Conservation (phyloP, 2,888 invertebrate genomes). For the Serripes groenlandicus region DNA sequence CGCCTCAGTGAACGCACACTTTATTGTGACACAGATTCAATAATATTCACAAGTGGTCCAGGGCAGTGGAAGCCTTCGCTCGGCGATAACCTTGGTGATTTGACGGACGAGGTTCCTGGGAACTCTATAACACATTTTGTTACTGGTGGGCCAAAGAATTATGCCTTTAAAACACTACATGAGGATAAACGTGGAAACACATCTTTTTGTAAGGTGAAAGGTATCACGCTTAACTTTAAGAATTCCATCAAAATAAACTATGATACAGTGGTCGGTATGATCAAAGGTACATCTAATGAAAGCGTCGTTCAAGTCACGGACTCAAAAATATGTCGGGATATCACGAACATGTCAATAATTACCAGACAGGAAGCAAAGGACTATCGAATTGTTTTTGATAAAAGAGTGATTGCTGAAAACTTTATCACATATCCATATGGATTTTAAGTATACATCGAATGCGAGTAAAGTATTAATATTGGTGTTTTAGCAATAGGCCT, state of each 20-base stretch:
- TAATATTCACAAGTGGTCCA: slow-evolving; percentile 18
- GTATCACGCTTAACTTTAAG: slow-evolving; percentile 41
- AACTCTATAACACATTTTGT: slow-evolving; percentile 55
- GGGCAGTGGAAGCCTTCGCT: slow-evolving; percentile 56
- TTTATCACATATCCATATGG: slow-evolving; percentile 2
- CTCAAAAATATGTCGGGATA: slow-evolving; percentile 1
- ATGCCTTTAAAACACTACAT: slow-evolving; percentile 7
- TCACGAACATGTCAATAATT: slow-evolving; percentile 7
- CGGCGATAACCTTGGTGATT: slow-evolving; percentile 8
- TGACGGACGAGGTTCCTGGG: not conserved
- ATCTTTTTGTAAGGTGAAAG: slow-evolving; percentile 25
- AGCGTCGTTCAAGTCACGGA: not conserved
- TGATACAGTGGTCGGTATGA: slow-evolving; percentile 17
- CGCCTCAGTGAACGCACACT: slow-evolving; percentile 14
- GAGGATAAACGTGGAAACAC: slow-evolving; percentile 15
- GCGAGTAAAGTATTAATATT: too few relatives aligned
- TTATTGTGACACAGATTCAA: slow-evolving; percentile 42
- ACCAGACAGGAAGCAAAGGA: slow-evolving; percentile 19
- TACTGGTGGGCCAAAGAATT: slow-evolving; percentile 37
- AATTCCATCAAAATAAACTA: slow-evolving; percentile 54
- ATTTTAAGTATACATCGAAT: too few relatives aligned
- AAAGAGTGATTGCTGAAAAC: slow-evolving; percentile 3
- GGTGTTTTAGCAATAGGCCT: too few relatives aligned
- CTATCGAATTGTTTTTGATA: slow-evolving; percentile 19
- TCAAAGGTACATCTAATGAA: not conserved